Evolutionary conservation across 1,140 invertebrate species (phyloP).

Genomic region (Drosophila triauraria): DNA sequence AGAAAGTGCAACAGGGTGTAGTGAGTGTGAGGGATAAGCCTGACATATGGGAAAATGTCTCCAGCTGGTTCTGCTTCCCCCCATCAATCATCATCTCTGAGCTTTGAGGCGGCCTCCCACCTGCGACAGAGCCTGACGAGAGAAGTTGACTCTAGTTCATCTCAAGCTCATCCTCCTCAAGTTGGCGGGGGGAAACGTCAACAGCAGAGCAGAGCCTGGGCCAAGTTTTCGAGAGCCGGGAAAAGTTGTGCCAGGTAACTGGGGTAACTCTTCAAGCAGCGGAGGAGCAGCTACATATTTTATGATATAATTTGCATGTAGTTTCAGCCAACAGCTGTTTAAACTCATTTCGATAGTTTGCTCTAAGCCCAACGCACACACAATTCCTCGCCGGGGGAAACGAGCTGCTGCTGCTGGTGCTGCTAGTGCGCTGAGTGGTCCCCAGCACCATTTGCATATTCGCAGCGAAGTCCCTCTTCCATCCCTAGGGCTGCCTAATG

Average conservation of each 20-base stretch:
- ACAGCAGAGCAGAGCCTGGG: constrained; percentile 8
- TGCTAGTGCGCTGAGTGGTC: constrained; percentile 34
- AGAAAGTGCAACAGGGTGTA: background rate
- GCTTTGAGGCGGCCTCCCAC: constrained; percentile 13
- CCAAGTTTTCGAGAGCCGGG: constrained; percentile 11
- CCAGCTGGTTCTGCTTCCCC: constrained; percentile 3
- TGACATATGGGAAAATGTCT: constrained; percentile 12
- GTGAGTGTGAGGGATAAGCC: background rate
- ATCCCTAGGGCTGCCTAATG: constrained; percentile 3
- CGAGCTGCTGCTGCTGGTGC: constrained; percentile 9
- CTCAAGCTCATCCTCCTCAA: background rate
- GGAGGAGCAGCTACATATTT: constrained; percentile 47
- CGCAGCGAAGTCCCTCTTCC: background rate
- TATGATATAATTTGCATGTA: constrained; percentile 77
- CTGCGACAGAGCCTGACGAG: constrained; percentile 26
- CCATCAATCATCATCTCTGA: constrained; percentile 36
- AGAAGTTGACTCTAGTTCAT: constrained; percentile 17
- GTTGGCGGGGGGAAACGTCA: background rate
- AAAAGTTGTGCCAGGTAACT: constrained; percentile 40
- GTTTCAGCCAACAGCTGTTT: constrained; percentile 63
- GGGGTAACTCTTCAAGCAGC: constrained; percentile 4
- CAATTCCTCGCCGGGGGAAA: background rate
- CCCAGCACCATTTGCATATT: constrained; percentile 68
- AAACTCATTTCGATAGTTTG: constrained; percentile 61
- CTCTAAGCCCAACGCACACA: constrained; percentile 7